Conservation (phyloP, 2,797 vertebrate species). For the Alca torda region DNA sequence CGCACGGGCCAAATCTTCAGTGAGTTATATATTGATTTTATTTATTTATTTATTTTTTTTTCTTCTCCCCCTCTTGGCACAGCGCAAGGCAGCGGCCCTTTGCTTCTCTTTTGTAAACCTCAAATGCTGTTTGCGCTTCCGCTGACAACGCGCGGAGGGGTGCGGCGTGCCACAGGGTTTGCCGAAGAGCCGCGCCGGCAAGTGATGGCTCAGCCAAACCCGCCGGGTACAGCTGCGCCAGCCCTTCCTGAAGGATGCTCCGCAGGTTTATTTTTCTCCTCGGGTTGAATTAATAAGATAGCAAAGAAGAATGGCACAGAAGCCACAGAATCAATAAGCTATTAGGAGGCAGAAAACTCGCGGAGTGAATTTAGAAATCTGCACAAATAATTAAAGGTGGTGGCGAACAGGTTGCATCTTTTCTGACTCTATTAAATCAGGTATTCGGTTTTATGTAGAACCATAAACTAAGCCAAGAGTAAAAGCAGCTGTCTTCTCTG, state of each 20-base stretch:
- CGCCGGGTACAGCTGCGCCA: background rate
- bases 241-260: background rate
- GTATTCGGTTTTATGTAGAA: background rate
- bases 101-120: background rate
- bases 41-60: no score
- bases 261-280: background rate
- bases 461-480: background rate
- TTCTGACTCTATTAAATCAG: background rate
- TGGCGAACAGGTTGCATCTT: background rate
- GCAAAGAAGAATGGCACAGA: background rate
- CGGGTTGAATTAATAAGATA: background rate
- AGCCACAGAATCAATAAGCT: constrained; percentile 1
- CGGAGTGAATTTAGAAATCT: background rate
- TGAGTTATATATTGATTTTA: background rate
- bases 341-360: background rate
- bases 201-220: background rate
- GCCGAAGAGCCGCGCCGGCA: background rate
- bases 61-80: background rate
- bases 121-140: background rate
- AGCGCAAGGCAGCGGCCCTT: background rate
- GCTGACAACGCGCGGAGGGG: background rate
- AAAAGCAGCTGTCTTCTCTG: background rate
- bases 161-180: background rate
- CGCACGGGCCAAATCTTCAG: background rate
- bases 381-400: background rate